A percentile compares a stretch with the other conserved stretches of the same genome.
Conservation (phyloP, 30 jellyfish, hydroid and myxozoan species). For the Pelagia noctiluca region DNA sequence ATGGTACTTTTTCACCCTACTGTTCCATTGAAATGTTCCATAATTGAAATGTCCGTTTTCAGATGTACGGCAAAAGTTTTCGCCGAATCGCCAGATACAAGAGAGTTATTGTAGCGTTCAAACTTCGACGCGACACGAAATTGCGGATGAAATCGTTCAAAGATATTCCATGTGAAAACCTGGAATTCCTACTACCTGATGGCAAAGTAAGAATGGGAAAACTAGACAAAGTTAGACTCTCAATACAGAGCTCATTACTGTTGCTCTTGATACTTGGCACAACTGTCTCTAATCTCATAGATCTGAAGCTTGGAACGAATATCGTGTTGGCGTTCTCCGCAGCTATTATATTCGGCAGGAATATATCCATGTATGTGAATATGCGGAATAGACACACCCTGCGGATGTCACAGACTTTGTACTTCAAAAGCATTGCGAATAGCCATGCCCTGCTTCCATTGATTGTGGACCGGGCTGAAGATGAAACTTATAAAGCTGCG, state of each 20-base stretch:
- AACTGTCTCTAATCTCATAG: conserved; percentile 47
- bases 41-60: not conserved
- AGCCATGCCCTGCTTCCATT: conserved; percentile 76
- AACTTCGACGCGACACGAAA: conserved; percentile 27
- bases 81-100: conserved; percentile 72
- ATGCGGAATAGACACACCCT: conserved; percentile 52
- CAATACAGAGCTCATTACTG: conserved; percentile 26
- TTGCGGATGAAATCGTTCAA: conserved; percentile 68
- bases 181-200: conserved; percentile 75
- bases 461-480: conserved; percentile 87
- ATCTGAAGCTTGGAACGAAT: conserved; percentile 43
- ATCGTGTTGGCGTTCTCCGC: conserved; percentile 22
- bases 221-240: conserved; percentile 65
- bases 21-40: too few relatives aligned
- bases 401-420: conserved; percentile 77
- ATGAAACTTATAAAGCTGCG: conserved; percentile 70
- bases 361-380: conserved; percentile 45
- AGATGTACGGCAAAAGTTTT: conserved; percentile 66
- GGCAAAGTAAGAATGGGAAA: conserved; percentile 70
- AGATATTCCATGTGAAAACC: conserved; percentile 83
- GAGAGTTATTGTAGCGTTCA: conserved; percentile 71
- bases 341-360: conserved; percentile 39
- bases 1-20: too few relatives aligned
- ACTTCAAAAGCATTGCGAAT: conserved; percentile 75
- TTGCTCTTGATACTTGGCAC: conserved; percentile 39